A percentile compares a stretch with the other conserved stretches of the same genome.
Conservation (phyloP, 2,797 vertebrate species). For the Chaetophractus vellerosus region DNA sequence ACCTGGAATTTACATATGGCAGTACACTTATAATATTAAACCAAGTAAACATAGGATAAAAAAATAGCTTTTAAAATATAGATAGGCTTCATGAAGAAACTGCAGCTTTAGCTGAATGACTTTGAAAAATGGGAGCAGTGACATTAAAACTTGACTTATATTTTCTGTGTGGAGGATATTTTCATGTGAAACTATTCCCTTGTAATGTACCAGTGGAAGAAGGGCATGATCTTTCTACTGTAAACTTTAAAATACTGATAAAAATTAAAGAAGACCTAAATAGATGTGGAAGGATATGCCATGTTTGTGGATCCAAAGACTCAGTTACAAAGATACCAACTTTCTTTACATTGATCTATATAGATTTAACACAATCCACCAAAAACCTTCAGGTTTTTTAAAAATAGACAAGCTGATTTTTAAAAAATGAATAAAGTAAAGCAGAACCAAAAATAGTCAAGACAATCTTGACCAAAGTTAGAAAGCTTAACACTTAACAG, state of each 20-base stretch:
- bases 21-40: background rate
- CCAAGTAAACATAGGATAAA: background rate
- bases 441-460: background rate
- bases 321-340: background rate
- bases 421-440: conserved; percentile 22
- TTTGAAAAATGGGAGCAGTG: conserved; percentile 7
- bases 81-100: background rate
- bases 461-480: background rate
- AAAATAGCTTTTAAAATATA: conserved; percentile 13
- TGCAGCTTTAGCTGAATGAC: background rate
- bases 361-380: background rate
- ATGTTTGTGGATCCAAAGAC: background rate
- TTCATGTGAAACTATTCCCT: background rate
- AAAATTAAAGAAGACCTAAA: conserved; percentile 7
- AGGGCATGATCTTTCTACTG: background rate
- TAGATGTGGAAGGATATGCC: background rate
- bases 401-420: conserved; percentile 45
- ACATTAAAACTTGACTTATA: background rate
- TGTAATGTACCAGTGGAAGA: background rate
- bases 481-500: background rate
- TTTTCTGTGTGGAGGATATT: background rate
- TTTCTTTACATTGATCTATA: background rate
- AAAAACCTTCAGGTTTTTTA: conserved; percentile 18
- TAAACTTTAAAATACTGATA: conserved; percentile 16
- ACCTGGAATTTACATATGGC: background rate